Evolutionary conservation across 2,113 vertebrate species (phyloP), one percentile per base, ranked within the genome.

Genomic region (Corydoras sp.): DNA sequence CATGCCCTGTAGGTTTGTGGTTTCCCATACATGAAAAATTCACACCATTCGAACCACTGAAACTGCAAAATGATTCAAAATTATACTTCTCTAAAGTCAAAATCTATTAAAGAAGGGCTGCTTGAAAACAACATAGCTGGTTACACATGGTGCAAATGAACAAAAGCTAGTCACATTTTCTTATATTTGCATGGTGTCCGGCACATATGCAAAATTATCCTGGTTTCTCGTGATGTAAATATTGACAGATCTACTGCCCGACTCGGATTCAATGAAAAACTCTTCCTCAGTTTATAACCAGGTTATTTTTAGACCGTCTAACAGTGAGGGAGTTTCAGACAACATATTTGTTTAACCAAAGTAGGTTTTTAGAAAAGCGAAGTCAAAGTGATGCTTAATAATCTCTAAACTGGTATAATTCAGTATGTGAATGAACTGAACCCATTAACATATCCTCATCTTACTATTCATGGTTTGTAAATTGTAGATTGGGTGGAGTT

Each of bases 401-500:
- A 43, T 43, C 35, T 43, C 35, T 43, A 43, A 43, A 43, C 54
- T 50, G 54, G 12, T 65, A 14, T 18, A 18, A 55, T 62, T 70
- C 29, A 58, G 3, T 10, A 9, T 32, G 49, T 32, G 29, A 70
- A 61, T 18, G 50, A 54, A 61, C 10, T 68, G 51, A 53, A 53
- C 13, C 2, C 51, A 12, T 10, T 53, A 53, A 10, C 10, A 10
- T 81, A 15, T 9, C 0, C 30, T 72, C 72, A 74, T 43, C 82
- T 56, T 86, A 43, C 35, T 43, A 43, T 43, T 43, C 35, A 43
- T 43, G 35, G 7, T 43, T 43, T 43, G 35, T 43, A 43, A 24
- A 43, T 43, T 4, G 35, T 43, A 98, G 95, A 98, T 86, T 99
- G 96, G 97, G 93, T 99, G 77, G 96, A 98, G 85, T 98, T 99